phyloP scores from a whole-genome alignment of 2,888 invertebrate species.

The Chrysodeixis includens region DNA sequence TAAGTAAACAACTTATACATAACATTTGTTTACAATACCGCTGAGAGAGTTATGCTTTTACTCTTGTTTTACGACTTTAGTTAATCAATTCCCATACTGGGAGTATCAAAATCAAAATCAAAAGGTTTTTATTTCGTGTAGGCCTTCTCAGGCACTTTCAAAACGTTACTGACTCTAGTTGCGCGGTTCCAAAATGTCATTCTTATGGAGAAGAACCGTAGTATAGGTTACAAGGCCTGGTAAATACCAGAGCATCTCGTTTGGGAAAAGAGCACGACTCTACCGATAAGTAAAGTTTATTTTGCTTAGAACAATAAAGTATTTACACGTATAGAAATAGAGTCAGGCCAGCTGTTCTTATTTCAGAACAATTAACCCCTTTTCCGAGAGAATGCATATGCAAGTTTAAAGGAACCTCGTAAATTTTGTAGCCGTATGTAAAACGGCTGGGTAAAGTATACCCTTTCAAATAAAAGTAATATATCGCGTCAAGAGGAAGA shows the following conservation, averaged over 20 bases:
- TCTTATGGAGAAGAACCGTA: too few species aligned
- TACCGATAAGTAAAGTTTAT: slow-evolving; percentile 3
- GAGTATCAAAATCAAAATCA: too few species aligned
- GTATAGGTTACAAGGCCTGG: background rate
- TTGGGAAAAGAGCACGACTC: slow-evolving; percentile 4
- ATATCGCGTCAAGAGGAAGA: slow-evolving; percentile 59
- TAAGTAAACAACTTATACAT: background rate
- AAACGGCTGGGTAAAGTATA: slow-evolving; percentile 27
- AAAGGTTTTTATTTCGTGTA: too few species aligned
- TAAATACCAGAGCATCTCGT: background rate
- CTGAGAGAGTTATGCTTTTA: background rate
- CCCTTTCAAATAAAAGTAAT: slow-evolving; percentile 53
- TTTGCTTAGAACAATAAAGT: slow-evolving; percentile 18
- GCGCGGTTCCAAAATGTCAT: too few species aligned
- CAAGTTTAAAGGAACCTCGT: slow-evolving; percentile 31
- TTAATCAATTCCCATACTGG: background rate
- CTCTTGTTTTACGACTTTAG: slow-evolving; percentile 1
- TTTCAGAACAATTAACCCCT: slow-evolving; percentile 40
- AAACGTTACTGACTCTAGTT: too few species aligned
- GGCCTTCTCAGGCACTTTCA: too few species aligned
- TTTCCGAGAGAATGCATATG: slow-evolving; percentile 31
- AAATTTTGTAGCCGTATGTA: slow-evolving; percentile 31
- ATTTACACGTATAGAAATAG: slow-evolving; percentile 17
- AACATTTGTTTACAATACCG: background rate
- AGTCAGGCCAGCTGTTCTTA: slow-evolving; percentile 33